A percentile compares a stretch with the other conserved stretches of the same genome.
These are phyloP conservation scores for Rhinopithecus roxellana DNA, from an alignment of 2,113 vertebrate species.

Conservation along the genomic window DNA sequence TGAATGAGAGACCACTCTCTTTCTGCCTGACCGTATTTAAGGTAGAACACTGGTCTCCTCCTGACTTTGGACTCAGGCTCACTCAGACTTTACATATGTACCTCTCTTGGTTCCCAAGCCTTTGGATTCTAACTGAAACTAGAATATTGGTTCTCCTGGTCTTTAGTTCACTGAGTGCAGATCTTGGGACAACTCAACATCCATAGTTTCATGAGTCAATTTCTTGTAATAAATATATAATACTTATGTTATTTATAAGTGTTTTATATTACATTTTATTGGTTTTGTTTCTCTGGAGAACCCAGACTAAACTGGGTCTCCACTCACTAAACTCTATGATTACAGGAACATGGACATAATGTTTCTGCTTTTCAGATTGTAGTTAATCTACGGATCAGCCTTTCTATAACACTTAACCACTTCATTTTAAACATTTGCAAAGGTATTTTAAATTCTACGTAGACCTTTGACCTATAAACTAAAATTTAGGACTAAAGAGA, in stretches of 20 bases:
- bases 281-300: not conserved
- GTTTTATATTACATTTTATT: not conserved
- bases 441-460: not conserved
- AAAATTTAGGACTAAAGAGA: not conserved
- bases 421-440: not conserved
- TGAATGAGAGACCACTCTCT: not conserved
- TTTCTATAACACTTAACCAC: not conserved
- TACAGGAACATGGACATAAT: not conserved
- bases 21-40: not conserved
- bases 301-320: not conserved
- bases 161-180: not conserved
- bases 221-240: not conserved
- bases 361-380: not conserved
- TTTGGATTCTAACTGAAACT: not conserved
- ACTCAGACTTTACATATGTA: not conserved
- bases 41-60: not conserved
- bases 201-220: not conserved
- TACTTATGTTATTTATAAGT: not conserved
- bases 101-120: not conserved
- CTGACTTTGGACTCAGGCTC: not conserved
- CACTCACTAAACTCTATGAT: not conserved
- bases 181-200: not conserved
- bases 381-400: not conserved
- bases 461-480: too few relatives aligned
- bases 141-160: not conserved